These are phyloP conservation scores for Percopsis omiscomaycus DNA, from an alignment of 2,797 vertebrate species.

Conservation along the genomic window DNA sequence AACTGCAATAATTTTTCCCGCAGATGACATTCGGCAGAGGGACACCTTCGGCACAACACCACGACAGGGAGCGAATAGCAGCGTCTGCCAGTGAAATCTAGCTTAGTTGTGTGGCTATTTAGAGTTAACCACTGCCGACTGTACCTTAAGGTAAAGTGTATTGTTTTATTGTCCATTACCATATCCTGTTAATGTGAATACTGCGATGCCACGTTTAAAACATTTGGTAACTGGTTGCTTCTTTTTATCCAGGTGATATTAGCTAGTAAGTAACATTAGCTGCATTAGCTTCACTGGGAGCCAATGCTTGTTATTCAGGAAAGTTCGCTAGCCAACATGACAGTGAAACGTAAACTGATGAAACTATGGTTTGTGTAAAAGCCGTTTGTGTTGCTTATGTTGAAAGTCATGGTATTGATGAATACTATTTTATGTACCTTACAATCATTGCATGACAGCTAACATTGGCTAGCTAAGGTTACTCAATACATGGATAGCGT, in stretches of 20 bases:
- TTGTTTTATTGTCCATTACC: not conserved
- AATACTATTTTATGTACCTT: not conserved
- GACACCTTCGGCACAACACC: too few species aligned
- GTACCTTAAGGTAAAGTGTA: constrained; percentile 54
- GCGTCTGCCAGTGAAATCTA: constrained; percentile 30
- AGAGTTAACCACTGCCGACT: constrained; percentile 30
- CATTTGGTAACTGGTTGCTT: not conserved
- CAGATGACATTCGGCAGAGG: too few species aligned
- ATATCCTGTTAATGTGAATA: too few species aligned
- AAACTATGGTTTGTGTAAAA: not conserved
- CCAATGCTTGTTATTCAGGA: not conserved
- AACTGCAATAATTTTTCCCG: too few species aligned
- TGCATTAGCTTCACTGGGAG: constrained; percentile 7
- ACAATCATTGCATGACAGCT: constrained; percentile 18
- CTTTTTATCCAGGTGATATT: constrained; percentile 16
- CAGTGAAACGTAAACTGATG: not conserved
- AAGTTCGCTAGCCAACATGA: not conserved
- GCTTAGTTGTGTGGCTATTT: not conserved
- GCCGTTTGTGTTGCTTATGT: not conserved
- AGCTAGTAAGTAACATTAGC: constrained; percentile 19
- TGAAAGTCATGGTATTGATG: not conserved
- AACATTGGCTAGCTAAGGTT: constrained; percentile 31
- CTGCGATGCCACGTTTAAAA: not conserved
- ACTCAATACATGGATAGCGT: too few species aligned
- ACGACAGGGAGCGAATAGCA: constrained; percentile 34